Conservation (phyloP, 2,113 vertebrate species). For the Phrynocephalus versicolor region DNA sequence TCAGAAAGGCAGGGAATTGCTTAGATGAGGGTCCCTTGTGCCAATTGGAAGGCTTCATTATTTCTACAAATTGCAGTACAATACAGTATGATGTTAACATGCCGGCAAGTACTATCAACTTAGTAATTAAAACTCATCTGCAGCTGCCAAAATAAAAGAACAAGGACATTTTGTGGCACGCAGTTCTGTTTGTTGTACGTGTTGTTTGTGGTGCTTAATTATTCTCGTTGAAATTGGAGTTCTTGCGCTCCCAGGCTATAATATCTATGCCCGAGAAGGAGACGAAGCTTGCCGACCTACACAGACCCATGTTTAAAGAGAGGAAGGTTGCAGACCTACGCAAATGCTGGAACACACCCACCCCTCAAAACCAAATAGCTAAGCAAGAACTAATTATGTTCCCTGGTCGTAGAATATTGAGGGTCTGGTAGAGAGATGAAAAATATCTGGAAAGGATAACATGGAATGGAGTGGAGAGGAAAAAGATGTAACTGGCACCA, state of each 20-base stretch:
- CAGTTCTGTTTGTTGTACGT: conserved; percentile 8
- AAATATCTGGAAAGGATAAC: no score
- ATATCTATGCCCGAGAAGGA: background rate
- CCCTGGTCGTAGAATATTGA: no score
- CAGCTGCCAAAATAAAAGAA: conserved; percentile 30
- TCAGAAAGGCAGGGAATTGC: background rate
- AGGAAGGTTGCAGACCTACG: background rate
- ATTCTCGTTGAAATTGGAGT: conserved; percentile 13
- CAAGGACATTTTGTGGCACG: rapidly evolving
- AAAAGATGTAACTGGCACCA: no score
- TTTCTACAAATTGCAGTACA: conserved; percentile 15
- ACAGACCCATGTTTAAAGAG: no score
- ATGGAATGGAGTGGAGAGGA: no score
- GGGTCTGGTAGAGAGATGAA: no score
- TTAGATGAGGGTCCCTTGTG: conserved; percentile 4
- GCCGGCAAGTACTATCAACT: conserved; percentile 12
- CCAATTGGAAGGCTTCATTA: background rate
- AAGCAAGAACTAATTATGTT: background rate
- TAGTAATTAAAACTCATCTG: background rate
- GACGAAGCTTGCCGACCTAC: no score
- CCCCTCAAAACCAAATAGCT: background rate
- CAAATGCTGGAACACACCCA: background rate
- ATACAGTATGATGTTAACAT: background rate
- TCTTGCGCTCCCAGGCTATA: background rate
- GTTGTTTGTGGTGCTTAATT: conserved; percentile 5